phyloP scores from a whole-genome alignment of 2,797 vertebrate species.

The Myotis findleyi region DNA sequence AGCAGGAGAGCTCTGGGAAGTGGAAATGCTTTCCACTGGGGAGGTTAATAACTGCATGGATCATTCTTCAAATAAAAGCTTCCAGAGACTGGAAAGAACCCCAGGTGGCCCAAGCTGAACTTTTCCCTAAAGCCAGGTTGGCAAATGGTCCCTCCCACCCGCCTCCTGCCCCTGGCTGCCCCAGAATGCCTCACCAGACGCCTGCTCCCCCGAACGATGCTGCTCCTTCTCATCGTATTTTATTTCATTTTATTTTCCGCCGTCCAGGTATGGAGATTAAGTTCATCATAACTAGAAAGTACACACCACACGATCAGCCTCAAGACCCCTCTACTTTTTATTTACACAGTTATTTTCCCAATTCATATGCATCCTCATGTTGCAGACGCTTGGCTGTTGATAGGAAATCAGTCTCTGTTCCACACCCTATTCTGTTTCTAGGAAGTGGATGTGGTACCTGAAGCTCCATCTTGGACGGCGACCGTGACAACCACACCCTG shows the following conservation, averaged over 20 bases:
- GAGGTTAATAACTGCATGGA: not conserved
- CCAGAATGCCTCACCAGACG: not conserved
- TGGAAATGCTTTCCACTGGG: not conserved
- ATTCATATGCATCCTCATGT: not conserved
- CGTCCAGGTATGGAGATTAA: not conserved
- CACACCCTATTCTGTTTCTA: not conserved
- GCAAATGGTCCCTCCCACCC: not conserved
- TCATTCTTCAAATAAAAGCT: not conserved
- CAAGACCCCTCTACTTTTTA: not conserved
- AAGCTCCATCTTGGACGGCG: not conserved
- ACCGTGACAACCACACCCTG: not conserved
- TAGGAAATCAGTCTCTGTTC: not conserved
- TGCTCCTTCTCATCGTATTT: not conserved
- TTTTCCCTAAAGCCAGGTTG: not conserved
- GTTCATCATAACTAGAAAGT: not conserved
- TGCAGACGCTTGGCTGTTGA: not conserved
- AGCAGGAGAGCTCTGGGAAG: not conserved
- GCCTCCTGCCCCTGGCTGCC: not conserved
- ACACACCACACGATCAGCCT: not conserved
- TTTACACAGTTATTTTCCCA: not conserved
- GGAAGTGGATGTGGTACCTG: not conserved
- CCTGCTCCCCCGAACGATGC: not conserved
- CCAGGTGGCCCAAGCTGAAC: not conserved
- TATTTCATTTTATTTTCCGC: not conserved
- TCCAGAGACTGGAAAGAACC: not conserved